Conservation (phyloP, 2,113 vertebrate species). For the Lycocorax pyrrhopterus region DNA sequence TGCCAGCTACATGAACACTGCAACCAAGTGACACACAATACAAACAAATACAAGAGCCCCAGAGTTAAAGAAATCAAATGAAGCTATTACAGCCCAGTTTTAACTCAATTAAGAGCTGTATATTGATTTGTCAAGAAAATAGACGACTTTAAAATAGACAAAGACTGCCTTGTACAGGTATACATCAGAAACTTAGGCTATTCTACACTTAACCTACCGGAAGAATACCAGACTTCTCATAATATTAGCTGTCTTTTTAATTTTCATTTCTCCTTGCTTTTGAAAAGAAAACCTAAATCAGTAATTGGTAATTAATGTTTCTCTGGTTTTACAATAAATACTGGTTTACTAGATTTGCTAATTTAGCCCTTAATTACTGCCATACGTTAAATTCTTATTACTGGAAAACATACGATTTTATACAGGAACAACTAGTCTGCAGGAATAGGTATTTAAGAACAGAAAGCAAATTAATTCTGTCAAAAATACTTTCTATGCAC, state of each 20-base stretch:
- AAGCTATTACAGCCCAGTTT: background rate
- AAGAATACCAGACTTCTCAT: conserved; percentile 12
- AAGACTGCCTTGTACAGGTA: background rate
- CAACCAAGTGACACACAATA: background rate
- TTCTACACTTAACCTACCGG: background rate
- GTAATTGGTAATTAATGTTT: background rate
- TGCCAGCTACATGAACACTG: background rate
- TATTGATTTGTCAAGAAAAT: background rate
- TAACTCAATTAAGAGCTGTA: background rate
- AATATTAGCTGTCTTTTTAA: conserved; percentile 9
- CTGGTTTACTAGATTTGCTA: background rate
- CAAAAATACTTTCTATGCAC: background rate
- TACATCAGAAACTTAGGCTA: background rate
- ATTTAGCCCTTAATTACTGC: conserved; percentile 2
- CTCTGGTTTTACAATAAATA: conserved; percentile 2
- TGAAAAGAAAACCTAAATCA: background rate
- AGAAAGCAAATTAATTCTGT: conserved; percentile 21
- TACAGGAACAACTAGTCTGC: background rate
- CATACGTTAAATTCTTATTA: background rate
- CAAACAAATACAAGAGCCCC: background rate
- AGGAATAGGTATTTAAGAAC: background rate
- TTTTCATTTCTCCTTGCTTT: background rate
- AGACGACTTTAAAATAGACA: background rate
- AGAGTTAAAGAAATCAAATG: conserved; percentile 13
- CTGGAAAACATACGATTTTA: background rate